These are phyloP conservation scores for Hedya salicella DNA, from an alignment of 2,888 invertebrate genomes.

Conservation along the genomic window DNA sequence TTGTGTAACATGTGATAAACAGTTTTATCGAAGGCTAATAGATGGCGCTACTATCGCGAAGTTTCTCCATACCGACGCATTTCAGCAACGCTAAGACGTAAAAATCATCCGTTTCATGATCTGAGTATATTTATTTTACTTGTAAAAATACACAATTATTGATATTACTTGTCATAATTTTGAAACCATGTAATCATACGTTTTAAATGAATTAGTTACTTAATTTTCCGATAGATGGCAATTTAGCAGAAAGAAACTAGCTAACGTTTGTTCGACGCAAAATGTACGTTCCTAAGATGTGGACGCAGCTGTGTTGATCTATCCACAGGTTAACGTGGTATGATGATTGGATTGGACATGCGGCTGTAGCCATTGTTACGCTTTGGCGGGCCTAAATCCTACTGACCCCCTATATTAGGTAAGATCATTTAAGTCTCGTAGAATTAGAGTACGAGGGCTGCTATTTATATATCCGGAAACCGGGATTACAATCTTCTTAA, in stretches of 20 bases:
- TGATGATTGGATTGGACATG: slow-evolving; percentile 77
- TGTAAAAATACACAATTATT: background rate
- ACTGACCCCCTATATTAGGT: slow-evolving; percentile 71
- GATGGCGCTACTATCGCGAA: slow-evolving; percentile 26
- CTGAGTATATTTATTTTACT: background rate
- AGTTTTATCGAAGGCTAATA: slow-evolving; percentile 10
- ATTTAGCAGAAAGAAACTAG: slow-evolving; percentile 51
- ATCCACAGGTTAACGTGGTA: slow-evolving; percentile 81
- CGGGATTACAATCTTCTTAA: too few relatives aligned
- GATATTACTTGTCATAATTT: background rate
- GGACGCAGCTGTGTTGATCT: slow-evolving; percentile 61
- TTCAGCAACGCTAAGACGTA: background rate
- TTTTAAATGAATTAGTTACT: slow-evolving; percentile 9
- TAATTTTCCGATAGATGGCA: slow-evolving; percentile 30
- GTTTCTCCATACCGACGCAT: background rate
- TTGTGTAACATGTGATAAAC: background rate
- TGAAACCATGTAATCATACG: background rate
- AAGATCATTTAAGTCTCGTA: slow-evolving; percentile 60
- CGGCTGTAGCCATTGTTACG: slow-evolving; percentile 80
- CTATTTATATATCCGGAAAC: too few relatives aligned
- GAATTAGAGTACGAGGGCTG: too few relatives aligned
- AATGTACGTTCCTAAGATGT: slow-evolving; percentile 10
- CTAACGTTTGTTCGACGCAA: slow-evolving; percentile 55
- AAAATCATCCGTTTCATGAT: background rate
- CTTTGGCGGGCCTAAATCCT: slow-evolving; percentile 74